Base-by-base conservation (phyloP, 2,888 invertebrate genomes). In the Hydroisotoma schaefferi region DNA sequence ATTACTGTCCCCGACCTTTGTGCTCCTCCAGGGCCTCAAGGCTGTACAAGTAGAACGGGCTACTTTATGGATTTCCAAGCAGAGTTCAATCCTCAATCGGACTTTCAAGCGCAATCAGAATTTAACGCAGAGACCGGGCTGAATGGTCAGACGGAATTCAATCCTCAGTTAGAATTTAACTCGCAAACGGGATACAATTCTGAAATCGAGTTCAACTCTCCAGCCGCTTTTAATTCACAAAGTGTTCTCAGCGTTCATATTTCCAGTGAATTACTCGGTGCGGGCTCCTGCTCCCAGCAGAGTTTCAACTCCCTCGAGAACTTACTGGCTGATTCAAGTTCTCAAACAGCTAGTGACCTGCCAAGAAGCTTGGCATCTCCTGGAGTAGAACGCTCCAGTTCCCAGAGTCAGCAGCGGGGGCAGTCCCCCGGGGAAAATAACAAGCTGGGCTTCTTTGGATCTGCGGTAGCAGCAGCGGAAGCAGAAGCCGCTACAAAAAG, bases 221-320 rank as follows among this genome's bases (percentile, higher is more conserved):
- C n/a, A n/a, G n/a, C n/a, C n/a, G n/a, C n/a, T n/a, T 33, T 33
- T 18, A 43, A n/a, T 47, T 25, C 47, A 22, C n/a, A 43, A 10
- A 43, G 8, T 20, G 8, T 6, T 8, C 10, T 23, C 15, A 47
- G 8, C 43, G 6, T 15, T 23, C 52, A 52, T 37, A 29, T 52
- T 20, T 23, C 52, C 4, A 49, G 29, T 23, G 49, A 49, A 29
- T 28, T 49, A 10, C 12, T 49, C 5, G 52, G 29, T 18, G 20
- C 29, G 8, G 52, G 37, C 2, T 52, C 49, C 5, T 49, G 49
- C 28, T 49, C 52, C 6, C 52, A n/a, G 29, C 18, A 29, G 12
- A 37, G 37, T 5, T 52, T 52, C 37, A 52, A 52, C 22, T 52
- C 52, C 12, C 23, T 52, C 8, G 52, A 52, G 2, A 52, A 52